Base-by-base conservation (phyloP, 2,797 vertebrate species). In the Gouania willdenowi region DNA sequence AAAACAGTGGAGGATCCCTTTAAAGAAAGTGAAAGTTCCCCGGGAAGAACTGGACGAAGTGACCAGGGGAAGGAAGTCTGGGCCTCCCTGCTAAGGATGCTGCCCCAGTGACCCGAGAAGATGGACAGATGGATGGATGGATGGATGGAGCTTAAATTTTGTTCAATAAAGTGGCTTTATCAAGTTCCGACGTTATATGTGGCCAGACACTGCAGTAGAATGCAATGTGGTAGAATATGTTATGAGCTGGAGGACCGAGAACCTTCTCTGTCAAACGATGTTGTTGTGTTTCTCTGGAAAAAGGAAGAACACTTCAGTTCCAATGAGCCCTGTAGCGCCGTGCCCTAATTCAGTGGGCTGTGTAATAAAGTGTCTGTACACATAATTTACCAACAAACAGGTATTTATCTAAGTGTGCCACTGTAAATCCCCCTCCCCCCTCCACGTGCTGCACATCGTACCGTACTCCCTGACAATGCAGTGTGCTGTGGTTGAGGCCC, bases 391-490 rank as follows among this genome's bases (percentile, higher is more conserved):
- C 24, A 31, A 25, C 15, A 32, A 32, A 25, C 15, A 27, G 4
- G 8, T 27, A 29, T 29, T 9, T 29, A 15, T 15, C 27, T 5
- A 16, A 29, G 8, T 9, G 6, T 18, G 29, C 13, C 2, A 15
- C 11, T 29, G 4, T n/a, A 10, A 41, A 21, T 26, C 10, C 15
- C 18, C 4, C n/a, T n/a, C n/a, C n/a, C n/a, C n/a, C n/a, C n/a
- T n/a, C 22, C 22, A 6, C 10, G n/a, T 39, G 34, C 28, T 9
- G 31, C 6, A 1, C 5, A 2, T 46, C 27, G 26, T 85, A 90
- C 88, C 78, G 2, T 91, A 91, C 34, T 82, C 81, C 29, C 80
- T 69, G 57, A 90, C 82, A 10, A 71, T 66, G 44, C 77, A 79
- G 12, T 59, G 46, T 7, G 71, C 74, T 0, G 59, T 66, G 42